Base-by-base conservation (phyloP, 2,113 vertebrate genomes). In the Cyanoramphus novaezelandiae region DNA sequence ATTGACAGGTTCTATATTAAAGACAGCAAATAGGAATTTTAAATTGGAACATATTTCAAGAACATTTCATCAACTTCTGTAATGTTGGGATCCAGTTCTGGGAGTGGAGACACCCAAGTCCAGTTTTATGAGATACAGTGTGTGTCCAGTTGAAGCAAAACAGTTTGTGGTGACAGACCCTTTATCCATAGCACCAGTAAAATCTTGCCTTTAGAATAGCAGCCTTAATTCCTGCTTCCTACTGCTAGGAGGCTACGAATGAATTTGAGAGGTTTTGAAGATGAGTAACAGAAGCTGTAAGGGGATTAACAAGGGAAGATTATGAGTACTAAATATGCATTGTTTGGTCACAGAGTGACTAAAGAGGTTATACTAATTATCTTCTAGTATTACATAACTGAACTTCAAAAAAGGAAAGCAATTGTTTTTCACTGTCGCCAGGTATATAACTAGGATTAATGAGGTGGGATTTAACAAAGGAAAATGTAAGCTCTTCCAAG, bases 381-480 rank as follows among this genome's bases (percentile, higher is more conserved):
- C 88, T 93, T 47, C 27, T 46, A 64, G 72, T 64, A 86, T 81
- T 93, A 75, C 41, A 64, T 44, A 52, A 55, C 64, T 90, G 82
- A 70, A 93, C 59, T 92, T 88, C 79, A 96, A 70, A 86, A 86
- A 63, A 63, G 76, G 37, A 71, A 93, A 93, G 57, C n/a, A 70
- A 78, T 88, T 95, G 82, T 91, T 96, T 89, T 49, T 11, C 75
- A 59, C 60, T 55, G 74, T 92, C 72, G 43, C 55, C 35, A 68
- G 47, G 65, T 88, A 75, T 55, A 78, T 75, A 88, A 28, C 79
- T 37, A 49, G 90, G 72, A 88, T 86, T 83, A 96, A 88, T 68
- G 82, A 93, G 69, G 88, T 94, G 69, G 75, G 70, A 82, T 84
- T 75, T 84, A 93, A 93, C 83, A 94, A 86, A 79, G 82, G 60